A percentile compares a stretch with the other conserved stretches of the same genome.
phyloP scores from a whole-genome alignment of 2,113 vertebrate genomes.

The Pelusios castaneus region DNA sequence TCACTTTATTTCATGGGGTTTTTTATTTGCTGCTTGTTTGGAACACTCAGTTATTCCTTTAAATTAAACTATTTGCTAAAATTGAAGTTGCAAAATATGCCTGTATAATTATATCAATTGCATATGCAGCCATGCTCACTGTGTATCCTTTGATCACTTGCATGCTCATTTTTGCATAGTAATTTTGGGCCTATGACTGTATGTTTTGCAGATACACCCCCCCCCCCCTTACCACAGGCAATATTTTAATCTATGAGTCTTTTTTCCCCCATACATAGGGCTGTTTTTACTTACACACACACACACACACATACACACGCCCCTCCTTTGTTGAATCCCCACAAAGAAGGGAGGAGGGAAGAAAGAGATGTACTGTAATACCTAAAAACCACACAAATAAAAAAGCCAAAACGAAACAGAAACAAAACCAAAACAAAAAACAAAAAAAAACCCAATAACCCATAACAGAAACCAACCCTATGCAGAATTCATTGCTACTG shows the following conservation, averaged over 20 bases:
- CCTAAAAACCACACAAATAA: background rate
- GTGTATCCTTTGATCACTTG: background rate
- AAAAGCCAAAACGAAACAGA: too few relatives aligned
- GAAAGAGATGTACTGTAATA: constrained; percentile 8
- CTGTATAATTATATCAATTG: constrained; percentile 20
- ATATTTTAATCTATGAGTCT: background rate
- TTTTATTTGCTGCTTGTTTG: background rate
- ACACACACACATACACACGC: background rate
- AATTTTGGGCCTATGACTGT: constrained; percentile 42
- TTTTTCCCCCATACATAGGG: background rate
- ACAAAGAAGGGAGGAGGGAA: background rate
- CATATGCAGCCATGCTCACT: background rate
- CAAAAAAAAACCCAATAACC: too few relatives aligned
- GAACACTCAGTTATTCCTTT: background rate
- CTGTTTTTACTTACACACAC: background rate
- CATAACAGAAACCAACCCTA: background rate
- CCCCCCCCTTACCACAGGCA: background rate
- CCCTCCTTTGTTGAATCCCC: background rate
- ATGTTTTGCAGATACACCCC: constrained; percentile 24
- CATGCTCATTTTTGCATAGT: constrained; percentile 1
- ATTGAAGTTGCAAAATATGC: constrained; percentile 30
- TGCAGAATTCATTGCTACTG: background rate
- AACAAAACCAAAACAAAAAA: too few relatives aligned
- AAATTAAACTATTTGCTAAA: constrained; percentile 38
- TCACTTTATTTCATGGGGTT: background rate